Evolutionary conservation across 2,113 vertebrate genomes (phyloP).

Genomic region (Urocolius indicus): DNA sequence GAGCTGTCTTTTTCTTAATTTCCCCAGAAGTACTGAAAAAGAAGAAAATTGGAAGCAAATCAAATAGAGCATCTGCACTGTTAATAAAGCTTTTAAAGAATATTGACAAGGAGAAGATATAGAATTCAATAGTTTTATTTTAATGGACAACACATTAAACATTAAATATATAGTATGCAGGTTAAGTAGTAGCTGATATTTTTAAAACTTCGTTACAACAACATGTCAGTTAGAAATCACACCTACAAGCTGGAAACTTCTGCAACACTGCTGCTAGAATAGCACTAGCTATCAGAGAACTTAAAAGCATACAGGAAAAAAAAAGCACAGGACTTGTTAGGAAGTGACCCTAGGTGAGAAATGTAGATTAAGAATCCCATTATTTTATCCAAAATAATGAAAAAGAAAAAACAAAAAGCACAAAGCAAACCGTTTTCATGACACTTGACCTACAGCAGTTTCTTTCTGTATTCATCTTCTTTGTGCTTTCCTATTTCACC

Average conservation of each 20-base stretch:
- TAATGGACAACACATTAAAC: slow-evolving; percentile 27
- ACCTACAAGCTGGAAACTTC: background rate
- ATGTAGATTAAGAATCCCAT: slow-evolving; percentile 6
- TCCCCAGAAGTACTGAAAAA: background rate
- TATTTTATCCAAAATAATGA: slow-evolving; percentile 25
- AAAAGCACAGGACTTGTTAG: background rate
- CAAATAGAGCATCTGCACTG: background rate
- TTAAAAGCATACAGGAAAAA: background rate
- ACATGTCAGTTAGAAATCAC: background rate
- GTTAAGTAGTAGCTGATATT: background rate
- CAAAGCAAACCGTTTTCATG: slow-evolving; percentile 24
- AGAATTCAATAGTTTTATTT: slow-evolving; percentile 54
- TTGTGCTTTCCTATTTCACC: background rate
- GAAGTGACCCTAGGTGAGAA: background rate
- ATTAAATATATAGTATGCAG: background rate
- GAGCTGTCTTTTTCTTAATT: background rate
- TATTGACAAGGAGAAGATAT: slow-evolving; percentile 24
- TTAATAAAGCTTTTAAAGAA: background rate
- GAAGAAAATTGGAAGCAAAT: slow-evolving; percentile 19
- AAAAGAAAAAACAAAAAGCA: slow-evolving; percentile 24
- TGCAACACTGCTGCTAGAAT: background rate
- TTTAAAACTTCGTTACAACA: slow-evolving; percentile 24
- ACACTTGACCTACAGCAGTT: slow-evolving; percentile 26
- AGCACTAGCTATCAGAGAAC: background rate
- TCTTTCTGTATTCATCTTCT: slow-evolving; percentile 13